Conservation (phyloP, 2,113 vertebrate genomes). For the Esox niger region DNA sequence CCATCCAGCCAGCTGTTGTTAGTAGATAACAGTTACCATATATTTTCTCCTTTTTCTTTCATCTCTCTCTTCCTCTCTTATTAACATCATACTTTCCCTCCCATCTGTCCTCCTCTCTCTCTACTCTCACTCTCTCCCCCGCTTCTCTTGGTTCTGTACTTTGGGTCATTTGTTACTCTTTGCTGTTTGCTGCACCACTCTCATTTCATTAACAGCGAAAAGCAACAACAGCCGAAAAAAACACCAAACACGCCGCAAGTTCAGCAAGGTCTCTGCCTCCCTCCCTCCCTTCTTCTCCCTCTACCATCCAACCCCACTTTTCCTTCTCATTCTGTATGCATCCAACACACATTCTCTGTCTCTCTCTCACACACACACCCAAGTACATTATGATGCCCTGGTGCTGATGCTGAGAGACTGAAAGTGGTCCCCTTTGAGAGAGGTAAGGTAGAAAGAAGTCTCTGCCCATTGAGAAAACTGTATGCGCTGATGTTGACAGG, state of each 20-base stretch:
- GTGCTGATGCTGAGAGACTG: neutral
- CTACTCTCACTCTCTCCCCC: conserved; percentile 15
- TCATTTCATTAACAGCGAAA: conserved; percentile 30
- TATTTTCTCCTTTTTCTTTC: conserved; percentile 17
- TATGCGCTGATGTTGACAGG: neutral
- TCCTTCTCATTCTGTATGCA: neutral
- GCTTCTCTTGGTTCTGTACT: conserved; percentile 10
- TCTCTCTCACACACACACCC: conserved; percentile 8
- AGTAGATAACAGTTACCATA: conserved; percentile 24
- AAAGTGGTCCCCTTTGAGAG: no score
- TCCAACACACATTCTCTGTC: conserved; percentile 1
- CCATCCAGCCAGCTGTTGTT: conserved; percentile 50
- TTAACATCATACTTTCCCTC: no score
- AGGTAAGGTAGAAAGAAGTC: neutral
- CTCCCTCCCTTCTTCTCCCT: conserved; percentile 5
- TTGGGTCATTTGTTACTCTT: neutral
- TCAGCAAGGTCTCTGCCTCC: conserved; percentile 22
- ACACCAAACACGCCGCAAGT: conserved; percentile 33
- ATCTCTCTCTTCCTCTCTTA: conserved; percentile 29
- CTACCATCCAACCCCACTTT: neutral
- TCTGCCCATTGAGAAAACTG: neutral
- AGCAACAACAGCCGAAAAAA: conserved; percentile 19
- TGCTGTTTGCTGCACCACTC: neutral
- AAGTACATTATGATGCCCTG: neutral
- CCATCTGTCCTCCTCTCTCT: conserved; percentile 2